These are phyloP conservation scores for mouse (Mus musculus) DNA, from an alignment of 2,113 vertebrate species.

Conservation along the genomic window GRCm39 chr2:105686001-105686500, in stretches of 20 bases:
- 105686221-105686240: conserved; percentile 9
- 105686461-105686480: background rate
- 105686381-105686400: conserved; percentile 32
- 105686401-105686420: background rate
- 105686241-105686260: conserved; percentile 5
- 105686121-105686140: background rate
- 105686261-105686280: background rate
- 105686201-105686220: conserved; percentile 13
- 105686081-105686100: conserved; percentile 24
- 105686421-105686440: conserved; percentile 25
- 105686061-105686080: conserved; percentile 47
- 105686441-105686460: conserved; percentile 7
- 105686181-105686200: background rate
- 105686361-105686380: background rate
- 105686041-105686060: background rate
- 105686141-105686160: conserved; percentile 55
- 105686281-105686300: background rate
- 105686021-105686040: background rate
- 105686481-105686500: background rate
- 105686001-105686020: conserved; percentile 51
- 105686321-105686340: conserved; percentile 30
- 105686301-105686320: conserved; percentile 28
- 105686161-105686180: conserved; percentile 13
- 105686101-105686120: conserved; percentile 30
- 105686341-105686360: conserved; percentile 10